phyloP scores from a whole-genome alignment of 2,797 vertebrate genomes.

The Odontamblyopus rebecca region DNA sequence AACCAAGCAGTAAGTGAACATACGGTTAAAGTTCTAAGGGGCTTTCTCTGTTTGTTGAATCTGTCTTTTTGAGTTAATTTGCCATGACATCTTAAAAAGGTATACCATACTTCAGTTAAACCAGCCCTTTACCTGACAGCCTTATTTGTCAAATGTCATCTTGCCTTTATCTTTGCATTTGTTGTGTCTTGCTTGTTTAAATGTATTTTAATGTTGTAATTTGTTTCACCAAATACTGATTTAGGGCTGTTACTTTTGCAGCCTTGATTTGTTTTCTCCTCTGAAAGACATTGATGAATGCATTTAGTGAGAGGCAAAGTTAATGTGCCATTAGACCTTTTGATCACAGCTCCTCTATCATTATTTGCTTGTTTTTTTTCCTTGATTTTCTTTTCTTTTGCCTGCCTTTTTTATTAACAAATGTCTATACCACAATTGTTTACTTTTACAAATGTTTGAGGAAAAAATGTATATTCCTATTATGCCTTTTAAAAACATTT shows the following conservation, averaged over 20 bases:
- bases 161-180: slow-evolving; percentile 29
- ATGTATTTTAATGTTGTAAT: slow-evolving; percentile 15
- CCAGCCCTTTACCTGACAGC: slow-evolving; percentile 13
- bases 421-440: slow-evolving; percentile 42
- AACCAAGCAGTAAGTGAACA: slow-evolving; percentile 20
- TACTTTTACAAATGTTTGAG: slow-evolving; percentile 8
- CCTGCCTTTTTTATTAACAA: slow-evolving; percentile 65
- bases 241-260: slow-evolving; percentile 18
- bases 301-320: slow-evolving; percentile 32
- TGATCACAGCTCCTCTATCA: slow-evolving; percentile 15
- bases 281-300: slow-evolving; percentile 6
- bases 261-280: slow-evolving; percentile 5
- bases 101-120: slow-evolving; percentile 6
- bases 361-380: slow-evolving; percentile 34
- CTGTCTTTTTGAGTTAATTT: slow-evolving; percentile 35
- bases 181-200: slow-evolving; percentile 21
- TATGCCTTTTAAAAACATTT: slow-evolving; percentile 5
- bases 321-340: slow-evolving; percentile 38
- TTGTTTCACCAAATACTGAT: slow-evolving; percentile 23
- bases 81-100: slow-evolving; percentile 26
- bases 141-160: slow-evolving; percentile 15
- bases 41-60: slow-evolving; percentile 10
- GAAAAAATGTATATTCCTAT: not conserved
- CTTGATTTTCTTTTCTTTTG: slow-evolving; percentile 42
- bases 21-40: slow-evolving; percentile 27